phyloP scores from a whole-genome alignment of 1,140 invertebrate species.

The Dendrolimus kikuchii region DNA sequence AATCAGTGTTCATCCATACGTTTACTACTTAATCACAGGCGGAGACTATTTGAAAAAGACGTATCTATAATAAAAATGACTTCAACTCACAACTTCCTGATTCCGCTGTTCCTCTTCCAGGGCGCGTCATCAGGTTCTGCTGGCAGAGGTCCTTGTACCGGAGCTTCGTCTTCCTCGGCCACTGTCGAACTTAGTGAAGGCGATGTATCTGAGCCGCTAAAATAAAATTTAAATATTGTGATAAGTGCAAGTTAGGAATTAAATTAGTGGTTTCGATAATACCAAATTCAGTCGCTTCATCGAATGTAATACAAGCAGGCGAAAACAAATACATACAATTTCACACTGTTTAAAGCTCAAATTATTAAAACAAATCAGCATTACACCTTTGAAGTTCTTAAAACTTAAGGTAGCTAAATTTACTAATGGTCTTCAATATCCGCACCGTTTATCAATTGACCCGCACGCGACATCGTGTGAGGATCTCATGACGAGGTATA shows the following conservation, averaged over 20 bases:
- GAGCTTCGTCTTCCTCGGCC: conserved; percentile 81
- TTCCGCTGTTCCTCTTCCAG: conserved; percentile 89
- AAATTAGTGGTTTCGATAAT: too few relatives aligned
- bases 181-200: conserved; percentile 38
- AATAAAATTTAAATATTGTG: neutral
- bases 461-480: too few relatives aligned
- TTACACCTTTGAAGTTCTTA: neutral
- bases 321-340: too few relatives aligned
- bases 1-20: neutral
- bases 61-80: neutral
- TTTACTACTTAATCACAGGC: neutral
- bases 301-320: too few relatives aligned
- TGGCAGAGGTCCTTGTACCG: conserved; percentile 96
- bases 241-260: too few relatives aligned
- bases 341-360: too few relatives aligned
- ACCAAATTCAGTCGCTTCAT: too few relatives aligned
- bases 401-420: neutral
- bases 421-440: neutral
- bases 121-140: conserved; percentile 96
- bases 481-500: too few relatives aligned
- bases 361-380: too few relatives aligned
- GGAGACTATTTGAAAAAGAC: neutral
- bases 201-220: conserved; percentile 45
- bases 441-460: too few relatives aligned
- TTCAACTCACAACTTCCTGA: conserved; percentile 92